Base-by-base conservation (phyloP, 2,797 vertebrate genomes). In the Anniella stebbinsi region DNA sequence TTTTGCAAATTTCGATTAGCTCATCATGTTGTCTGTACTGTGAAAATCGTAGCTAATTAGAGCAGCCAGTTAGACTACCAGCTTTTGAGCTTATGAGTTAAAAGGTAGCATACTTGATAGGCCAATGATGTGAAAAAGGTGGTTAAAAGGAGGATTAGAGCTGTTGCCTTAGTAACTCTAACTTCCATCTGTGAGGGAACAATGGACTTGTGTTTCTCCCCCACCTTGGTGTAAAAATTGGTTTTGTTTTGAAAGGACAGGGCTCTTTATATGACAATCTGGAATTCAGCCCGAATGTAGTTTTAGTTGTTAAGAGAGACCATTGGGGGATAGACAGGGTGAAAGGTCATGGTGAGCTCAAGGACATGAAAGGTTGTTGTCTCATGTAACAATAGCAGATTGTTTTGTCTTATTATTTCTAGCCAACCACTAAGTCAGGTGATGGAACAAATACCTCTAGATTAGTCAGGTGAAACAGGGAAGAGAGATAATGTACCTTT, bases 81-180 rank as follows among this genome's bases (percentile, higher is more conserved):
- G 97, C 97, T 97, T 97, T 97, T 97, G 97, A 97, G 97, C 97
- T 98, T 97, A 97, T 97, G 98, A 98, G 98, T 99, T 99, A 98
- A 99, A 99, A 99, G 98, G 98, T 99, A 98, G 98, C 98, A 97
- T 96, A 98, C 98, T 98, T 97, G 97, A 98, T 98, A 98, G 98
- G 97, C 98, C 98, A 98, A 96, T 98, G 98, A 98, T 98, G 98
- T 98, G 97, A 98, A 98, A 98, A 98, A 98, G 98, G 98, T 98
- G 97, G 98, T 97, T 97, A 98, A 98, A 98, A 98, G 98, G 97
- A 97, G 98, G 98, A 99, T 99, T 99, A 99, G 98, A 97, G 97
- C 98, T 97, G 99, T 99, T 99, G 98, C 99, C 98, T 97, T 99
- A 98, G 99, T 98, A 99, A 99, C 98, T 98, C 98, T 97, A 98